phyloP scores from a whole-genome alignment of 2,888 invertebrate genomes.

The Nezara viridula region DNA sequence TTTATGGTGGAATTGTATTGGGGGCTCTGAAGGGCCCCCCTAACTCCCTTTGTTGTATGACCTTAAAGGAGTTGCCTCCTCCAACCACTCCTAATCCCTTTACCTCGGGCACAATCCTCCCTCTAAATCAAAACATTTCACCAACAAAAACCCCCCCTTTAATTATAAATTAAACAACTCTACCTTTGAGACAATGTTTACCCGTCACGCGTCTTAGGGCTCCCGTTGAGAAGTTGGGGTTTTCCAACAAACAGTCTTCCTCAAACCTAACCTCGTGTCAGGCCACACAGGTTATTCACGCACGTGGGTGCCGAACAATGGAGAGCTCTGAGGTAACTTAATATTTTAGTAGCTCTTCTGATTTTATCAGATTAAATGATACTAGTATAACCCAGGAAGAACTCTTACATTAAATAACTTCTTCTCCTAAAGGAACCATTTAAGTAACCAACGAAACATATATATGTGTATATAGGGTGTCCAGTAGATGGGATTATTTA shows the following conservation, averaged over 20 bases:
- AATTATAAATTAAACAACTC: slow-evolving; percentile 49
- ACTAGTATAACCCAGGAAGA: too few relatives aligned
- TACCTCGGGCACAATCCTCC: not conserved
- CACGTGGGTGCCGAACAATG: too few relatives aligned
- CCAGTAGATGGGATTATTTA: too few relatives aligned
- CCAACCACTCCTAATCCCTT: slow-evolving; percentile 46
- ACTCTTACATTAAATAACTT: too few relatives aligned
- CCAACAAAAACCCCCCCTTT: slow-evolving; percentile 24
- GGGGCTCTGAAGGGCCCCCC: slow-evolving; percentile 2
- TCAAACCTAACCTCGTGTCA: not conserved
- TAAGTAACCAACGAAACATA: too few relatives aligned
- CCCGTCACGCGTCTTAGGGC: not conserved
- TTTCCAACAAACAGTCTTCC: not conserved
- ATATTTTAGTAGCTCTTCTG: too few relatives aligned
- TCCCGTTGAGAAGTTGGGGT: not conserved
- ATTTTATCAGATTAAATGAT: too few relatives aligned
- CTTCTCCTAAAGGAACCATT: too few relatives aligned
- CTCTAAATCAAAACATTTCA: slow-evolving; percentile 39
- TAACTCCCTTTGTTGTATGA: not conserved
- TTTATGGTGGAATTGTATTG: slow-evolving; percentile 34
- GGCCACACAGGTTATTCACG: too few relatives aligned
- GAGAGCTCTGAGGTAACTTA: too few relatives aligned
- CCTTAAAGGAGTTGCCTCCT: slow-evolving; percentile 41
- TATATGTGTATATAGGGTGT: too few relatives aligned
- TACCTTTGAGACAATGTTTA: slow-evolving; percentile 33